These are phyloP conservation scores for Sarcophaga peregrina DNA, from an alignment of 1,140 invertebrate genomes.

Conservation along the genomic window DNA sequence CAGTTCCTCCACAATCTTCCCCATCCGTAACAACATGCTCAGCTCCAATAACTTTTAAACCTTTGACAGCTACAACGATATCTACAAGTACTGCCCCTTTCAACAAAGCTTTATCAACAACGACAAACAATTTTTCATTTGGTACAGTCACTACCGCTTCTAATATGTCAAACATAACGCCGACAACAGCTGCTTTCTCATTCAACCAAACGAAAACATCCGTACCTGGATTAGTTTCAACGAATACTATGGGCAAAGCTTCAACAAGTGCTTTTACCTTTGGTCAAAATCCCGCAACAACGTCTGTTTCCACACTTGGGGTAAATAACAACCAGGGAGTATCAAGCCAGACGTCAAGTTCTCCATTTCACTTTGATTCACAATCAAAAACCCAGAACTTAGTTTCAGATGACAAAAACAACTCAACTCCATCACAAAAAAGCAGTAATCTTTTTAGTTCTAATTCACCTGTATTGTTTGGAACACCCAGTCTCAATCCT, in stretches of 20 bases:
- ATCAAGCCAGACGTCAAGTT: slow-evolving; percentile 42
- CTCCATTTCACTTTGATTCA: slow-evolving; percentile 38
- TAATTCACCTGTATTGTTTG: neutral
- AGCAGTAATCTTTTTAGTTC: neutral
- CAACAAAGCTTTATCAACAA: neutral
- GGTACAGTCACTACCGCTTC: neutral
- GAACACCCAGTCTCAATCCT: neutral
- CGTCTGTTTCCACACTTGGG: neutral
- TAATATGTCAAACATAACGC: neutral
- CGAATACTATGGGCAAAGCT: too few relatives aligned
- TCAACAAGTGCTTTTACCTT: neutral
- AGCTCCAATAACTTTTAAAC: slow-evolving; percentile 46
- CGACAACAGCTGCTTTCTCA: too few relatives aligned
- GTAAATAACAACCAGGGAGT: slow-evolving; percentile 20
- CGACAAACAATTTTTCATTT: neutral
- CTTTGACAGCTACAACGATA: slow-evolving; percentile 38
- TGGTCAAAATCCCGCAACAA: neutral
- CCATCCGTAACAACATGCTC: slow-evolving; percentile 10
- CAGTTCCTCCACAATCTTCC: slow-evolving; percentile 4
- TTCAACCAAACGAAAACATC: too few relatives aligned
- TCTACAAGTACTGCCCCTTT: neutral
- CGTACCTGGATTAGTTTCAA: too few relatives aligned
- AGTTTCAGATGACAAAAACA: neutral
- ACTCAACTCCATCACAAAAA: neutral
- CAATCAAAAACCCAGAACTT: neutral